Evolutionary conservation across 2,113 vertebrate species (phyloP), one percentile per base, ranked within the genome.

Genomic region (Myrmecophaga tridactyla): DNA sequence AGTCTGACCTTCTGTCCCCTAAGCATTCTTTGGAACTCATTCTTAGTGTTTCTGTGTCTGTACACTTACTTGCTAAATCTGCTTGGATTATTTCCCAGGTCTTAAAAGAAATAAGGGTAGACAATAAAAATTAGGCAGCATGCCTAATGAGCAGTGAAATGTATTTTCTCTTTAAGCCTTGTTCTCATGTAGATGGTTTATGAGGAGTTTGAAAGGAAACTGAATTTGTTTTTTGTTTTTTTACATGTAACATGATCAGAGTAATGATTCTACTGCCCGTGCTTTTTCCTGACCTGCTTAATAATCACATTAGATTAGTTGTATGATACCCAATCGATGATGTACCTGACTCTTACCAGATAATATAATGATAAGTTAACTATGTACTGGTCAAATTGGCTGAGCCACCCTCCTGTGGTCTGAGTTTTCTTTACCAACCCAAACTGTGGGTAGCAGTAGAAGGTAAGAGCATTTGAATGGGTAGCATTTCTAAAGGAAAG

Each of bases 51-150:
- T 41, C 60, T 27, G 58, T 46, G 8, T 41, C 78, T 86, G 51
- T 86, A 62, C 25, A 78, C 53, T 83, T 58, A 81, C 36, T 84
- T 94, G 69, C 41, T 56, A 70, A 65, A 34, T 58, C 65, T 17
- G 23, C 25, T 27, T 77, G 20, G 18, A 46, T 36, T 51, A 60
- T 89, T 83, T 80, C 39, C 34, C 11, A 94, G 78, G 39, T 90
- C 43, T 91, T 63, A 86, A 92, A 93, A 89, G 15, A 85, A 72
- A 95, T 34, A 90, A 67, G 10, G 12, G 20, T 67, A 82, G 23
- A 31, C 72, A 10, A 43, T 63, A 90, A 95, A 77, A 46, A 63
- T 48, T 41, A 92, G 20, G 41, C 21, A 88, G 46, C 29, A 72
- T 84, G 8, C 4, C 39, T 84, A 88, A 78, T 75, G 43, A 91